Base-by-base conservation (phyloP, 30 jellyfish, hydroid and myxozoan genomes). In the Catostylus mosaicus region DNA sequence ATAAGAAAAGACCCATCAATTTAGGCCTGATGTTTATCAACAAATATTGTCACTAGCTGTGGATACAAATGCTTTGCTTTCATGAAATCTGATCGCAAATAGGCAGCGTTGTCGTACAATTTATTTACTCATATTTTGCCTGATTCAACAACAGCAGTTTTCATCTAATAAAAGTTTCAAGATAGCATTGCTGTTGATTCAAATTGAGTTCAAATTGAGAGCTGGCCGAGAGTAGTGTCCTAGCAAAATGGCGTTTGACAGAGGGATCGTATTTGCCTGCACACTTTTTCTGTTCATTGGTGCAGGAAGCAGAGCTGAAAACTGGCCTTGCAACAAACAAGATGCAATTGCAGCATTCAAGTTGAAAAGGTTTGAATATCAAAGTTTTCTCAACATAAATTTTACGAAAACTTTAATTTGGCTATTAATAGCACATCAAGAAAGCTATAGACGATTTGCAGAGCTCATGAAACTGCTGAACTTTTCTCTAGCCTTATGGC, bases 301-400 rank as follows among this genome's bases (percentile, higher is more conserved):
- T 16, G 14, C 24, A 16, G 26, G 20, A 16, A 16, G 5, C 47
- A 12, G n/a, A 1, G 89, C 81, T 10, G 89, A 79, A 1, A 66
- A 61, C 7, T 84, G 94, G 94, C 94, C 94, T 11, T 84, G 94
- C 35, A 47, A 47, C 66, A 72, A 48, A 60, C 30, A 47, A 36
- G 83, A 72, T 6, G 94, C 94, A 14, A 84, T 84, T 33, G 47
- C 32, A 74, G 88, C 87, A 47, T 84, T 84, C 48, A 73, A 82
- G 30, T 23, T 34, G 29, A 70, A 84, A 50, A 43, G 73, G 85
- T 62, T 2, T 18, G 84, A 31, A 60, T 33, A 9, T 4, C 12
- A 26, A 8, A 16, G 6, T 61, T 10, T 67, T 27, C 19, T 22
- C n/a, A 16, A 22, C 12, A 8, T 59, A 59, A 59, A 59, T 14